Evolutionary conservation across 2,888 invertebrate genomes (phyloP).

Genomic region (Elegia similella): DNA sequence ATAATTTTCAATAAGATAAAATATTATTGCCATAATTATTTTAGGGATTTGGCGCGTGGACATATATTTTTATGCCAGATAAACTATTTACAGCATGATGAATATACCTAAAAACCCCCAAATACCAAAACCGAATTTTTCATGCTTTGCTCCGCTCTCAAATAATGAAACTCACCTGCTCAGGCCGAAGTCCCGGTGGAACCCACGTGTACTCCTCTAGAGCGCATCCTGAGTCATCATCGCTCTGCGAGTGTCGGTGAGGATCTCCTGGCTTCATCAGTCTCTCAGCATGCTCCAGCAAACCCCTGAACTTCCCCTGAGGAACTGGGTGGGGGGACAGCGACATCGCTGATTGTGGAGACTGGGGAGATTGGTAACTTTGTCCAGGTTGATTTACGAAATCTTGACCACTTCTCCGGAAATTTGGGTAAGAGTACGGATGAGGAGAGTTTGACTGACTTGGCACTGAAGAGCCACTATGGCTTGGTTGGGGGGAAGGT

Average conservation of each 20-base stretch:
- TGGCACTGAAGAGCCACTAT: conserved; percentile 61
- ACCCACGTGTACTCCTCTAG: conserved; percentile 99
- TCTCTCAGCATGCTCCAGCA: conserved; percentile 79
- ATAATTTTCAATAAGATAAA: too few relatives aligned
- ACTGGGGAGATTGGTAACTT: conserved; percentile 62
- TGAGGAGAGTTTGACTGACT: conserved; percentile 69
- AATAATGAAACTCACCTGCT: conserved; percentile 88
- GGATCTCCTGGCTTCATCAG: conserved; percentile 86
- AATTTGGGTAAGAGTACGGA: conserved; percentile 68
- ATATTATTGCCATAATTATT: too few relatives aligned
- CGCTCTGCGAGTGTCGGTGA: conserved; percentile 94
- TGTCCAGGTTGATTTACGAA: conserved; percentile 49
- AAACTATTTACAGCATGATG: too few relatives aligned
- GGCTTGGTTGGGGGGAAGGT: conserved; percentile 70
- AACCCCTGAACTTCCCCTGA: conserved; percentile 70
- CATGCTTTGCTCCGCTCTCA: too few relatives aligned
- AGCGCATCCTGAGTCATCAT: conserved; percentile 98
- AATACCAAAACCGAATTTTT: too few relatives aligned
- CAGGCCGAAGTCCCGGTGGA: conserved; percentile 96
- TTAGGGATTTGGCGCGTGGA: too few relatives aligned
- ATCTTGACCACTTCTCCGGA: conserved; percentile 55
- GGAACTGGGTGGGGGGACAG: conserved; percentile 70
- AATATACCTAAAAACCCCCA: too few relatives aligned
- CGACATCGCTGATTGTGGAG: conserved; percentile 73
- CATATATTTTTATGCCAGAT: too few relatives aligned